Evolutionary conservation across 1,140 invertebrate species (phyloP), one percentile per base, ranked within the genome.

Genomic region (Antheraea pernyi): DNA sequence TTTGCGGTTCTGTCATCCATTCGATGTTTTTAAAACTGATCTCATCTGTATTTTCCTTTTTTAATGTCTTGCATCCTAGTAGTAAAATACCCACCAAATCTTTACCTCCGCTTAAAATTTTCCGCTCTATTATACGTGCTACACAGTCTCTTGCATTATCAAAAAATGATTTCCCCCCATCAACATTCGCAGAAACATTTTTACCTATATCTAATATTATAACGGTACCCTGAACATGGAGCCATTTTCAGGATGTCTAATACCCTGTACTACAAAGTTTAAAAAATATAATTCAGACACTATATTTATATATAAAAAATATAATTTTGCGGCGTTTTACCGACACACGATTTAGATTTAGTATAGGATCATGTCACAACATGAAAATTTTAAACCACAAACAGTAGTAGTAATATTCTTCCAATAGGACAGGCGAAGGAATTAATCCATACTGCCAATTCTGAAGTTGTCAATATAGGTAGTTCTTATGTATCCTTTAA

Each of bases 141-240:
- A 80, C 72, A 63, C 85, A 92, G 73, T 86, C 77, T 74, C 74
- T 81, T 19, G 89, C 84, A 59, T 76, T 75, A 65, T 86, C 79
- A 71, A 91, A 92, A 53, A 92, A 92, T 66, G 73, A 83, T 71
- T 85, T 80, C 19, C 76, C 66, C 19, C 77, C 75, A 75, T 89
- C 85, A 64, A 85, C 80, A 16, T 81, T 80, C 5, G 71, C n/a
- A 0, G 83, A 72, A 22, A 82, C 82, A 69, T 90, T 89, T 75
- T 68, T 77, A 9, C 92, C 92, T 22, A 91, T 75, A 73, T 93
- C 92, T 19, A 92, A 77, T 68, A 93, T 86, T 19, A 93, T 82
- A 30, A 91, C 67, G 9, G 85, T 89, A n/a, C 76, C 92, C 71
- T 90, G 85, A 46, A 85, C 79, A 83, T 58, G 72, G 75, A 65